phyloP scores from a whole-genome alignment of 2,113 vertebrate genomes.

The Chlamydotis undulata region DNA sequence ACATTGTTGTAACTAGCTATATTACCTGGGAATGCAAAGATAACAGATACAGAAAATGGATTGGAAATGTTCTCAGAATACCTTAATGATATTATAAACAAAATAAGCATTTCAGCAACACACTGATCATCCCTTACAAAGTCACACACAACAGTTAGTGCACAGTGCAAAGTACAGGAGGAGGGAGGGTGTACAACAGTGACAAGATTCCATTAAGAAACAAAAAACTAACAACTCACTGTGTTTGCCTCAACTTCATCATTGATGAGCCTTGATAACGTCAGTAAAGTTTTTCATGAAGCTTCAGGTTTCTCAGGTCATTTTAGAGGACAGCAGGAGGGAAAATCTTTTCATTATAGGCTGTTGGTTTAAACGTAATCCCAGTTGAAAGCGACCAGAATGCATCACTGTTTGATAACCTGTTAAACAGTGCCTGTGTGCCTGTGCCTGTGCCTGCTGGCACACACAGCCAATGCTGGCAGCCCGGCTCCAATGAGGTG shows the following conservation, averaged over 20 bases:
- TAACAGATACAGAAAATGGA: background rate
- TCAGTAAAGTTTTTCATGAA: background rate
- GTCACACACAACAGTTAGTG: background rate
- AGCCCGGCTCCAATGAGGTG: background rate
- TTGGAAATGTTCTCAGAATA: slow-evolving; percentile 5
- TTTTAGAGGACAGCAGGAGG: background rate
- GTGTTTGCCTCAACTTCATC: background rate
- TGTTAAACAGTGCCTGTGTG: no score
- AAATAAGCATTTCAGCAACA: background rate
- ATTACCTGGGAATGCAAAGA: background rate
- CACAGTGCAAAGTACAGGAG: background rate
- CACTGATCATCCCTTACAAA: background rate
- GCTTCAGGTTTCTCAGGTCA: background rate
- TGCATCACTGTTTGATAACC: background rate
- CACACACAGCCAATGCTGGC: background rate
- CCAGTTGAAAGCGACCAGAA: background rate
- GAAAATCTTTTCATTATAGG: background rate
- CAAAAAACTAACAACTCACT: background rate
- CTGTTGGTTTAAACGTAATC: background rate
- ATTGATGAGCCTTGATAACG: background rate
- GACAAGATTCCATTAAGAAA: background rate
- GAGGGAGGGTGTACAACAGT: background rate
- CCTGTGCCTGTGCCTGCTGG: background rate
- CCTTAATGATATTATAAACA: background rate
- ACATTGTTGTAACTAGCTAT: background rate